These are phyloP conservation scores for Saxicola maurus DNA, from an alignment of 2,797 vertebrate species.

Conservation along the genomic window DNA sequence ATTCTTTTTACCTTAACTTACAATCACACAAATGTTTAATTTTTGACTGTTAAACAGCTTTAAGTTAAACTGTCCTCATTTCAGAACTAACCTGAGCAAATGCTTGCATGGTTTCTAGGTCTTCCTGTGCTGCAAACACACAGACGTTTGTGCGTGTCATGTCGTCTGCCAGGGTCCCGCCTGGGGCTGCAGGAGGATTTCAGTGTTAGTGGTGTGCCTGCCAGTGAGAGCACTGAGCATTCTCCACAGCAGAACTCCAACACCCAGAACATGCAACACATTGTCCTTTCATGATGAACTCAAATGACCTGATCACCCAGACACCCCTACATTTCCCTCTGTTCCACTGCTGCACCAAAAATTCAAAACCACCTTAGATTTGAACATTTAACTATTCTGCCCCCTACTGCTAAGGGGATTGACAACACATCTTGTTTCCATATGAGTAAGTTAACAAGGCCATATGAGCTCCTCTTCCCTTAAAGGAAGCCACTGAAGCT, in stretches of 20 bases:
- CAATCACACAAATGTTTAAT: background rate
- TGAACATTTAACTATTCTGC: background rate
- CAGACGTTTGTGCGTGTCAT: slow-evolving; percentile 93
- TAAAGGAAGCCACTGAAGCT: background rate
- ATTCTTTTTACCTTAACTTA: background rate
- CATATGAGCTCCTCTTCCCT: background rate
- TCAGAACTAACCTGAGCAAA: slow-evolving; percentile 87
- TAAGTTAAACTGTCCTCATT: background rate
- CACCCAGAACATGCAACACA: rapidly evolving
- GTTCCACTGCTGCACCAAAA: background rate
- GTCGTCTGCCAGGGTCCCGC: slow-evolving; percentile 92
- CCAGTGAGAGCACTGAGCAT: background rate
- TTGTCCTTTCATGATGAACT: background rate
- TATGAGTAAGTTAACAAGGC: background rate
- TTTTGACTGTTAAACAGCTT: background rate
- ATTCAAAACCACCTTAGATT: background rate
- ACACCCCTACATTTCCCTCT: background rate
- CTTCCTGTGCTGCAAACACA: slow-evolving; percentile 95
- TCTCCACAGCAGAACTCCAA: background rate
- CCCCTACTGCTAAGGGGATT: background rate
- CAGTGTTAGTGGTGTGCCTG: background rate
- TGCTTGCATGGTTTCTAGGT: slow-evolving; percentile 97
- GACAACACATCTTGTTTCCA: background rate
- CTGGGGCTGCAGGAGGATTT: slow-evolving; percentile 80
- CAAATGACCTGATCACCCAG: background rate